These are phyloP conservation scores for Aptenodytes forsteri DNA, from an alignment of 2,113 vertebrate species.

Conservation along the genomic window DNA sequence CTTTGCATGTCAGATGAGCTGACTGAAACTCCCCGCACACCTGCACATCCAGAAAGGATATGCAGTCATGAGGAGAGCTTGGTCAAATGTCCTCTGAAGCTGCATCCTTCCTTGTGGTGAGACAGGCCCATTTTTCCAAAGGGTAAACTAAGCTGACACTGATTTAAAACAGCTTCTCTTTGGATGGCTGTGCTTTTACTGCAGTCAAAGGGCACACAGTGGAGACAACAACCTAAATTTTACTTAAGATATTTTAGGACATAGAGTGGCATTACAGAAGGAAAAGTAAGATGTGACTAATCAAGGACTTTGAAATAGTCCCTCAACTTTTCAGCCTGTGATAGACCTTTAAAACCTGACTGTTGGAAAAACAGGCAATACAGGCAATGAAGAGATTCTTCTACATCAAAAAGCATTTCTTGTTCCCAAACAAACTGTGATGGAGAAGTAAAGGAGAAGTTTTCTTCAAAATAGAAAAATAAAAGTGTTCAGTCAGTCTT, in stretches of 20 bases:
- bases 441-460: neutral
- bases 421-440: neutral
- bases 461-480: neutral
- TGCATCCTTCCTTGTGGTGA: rapidly evolving
- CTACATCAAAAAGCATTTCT: neutral
- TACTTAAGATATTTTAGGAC: neutral
- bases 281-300: neutral
- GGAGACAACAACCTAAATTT: neutral
- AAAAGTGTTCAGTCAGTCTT: neutral
- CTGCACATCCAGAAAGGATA: neutral
- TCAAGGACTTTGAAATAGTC: neutral
- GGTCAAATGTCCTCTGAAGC: neutral
- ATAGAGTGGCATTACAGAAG: neutral
- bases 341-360: neutral
- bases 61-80: neutral
- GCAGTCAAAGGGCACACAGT: neutral
- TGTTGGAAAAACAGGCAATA: neutral
- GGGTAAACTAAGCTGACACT: neutral
- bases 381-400: neutral
- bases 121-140: neutral
- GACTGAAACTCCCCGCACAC: rapidly evolving
- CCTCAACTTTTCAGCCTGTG: neutral
- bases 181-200: neutral
- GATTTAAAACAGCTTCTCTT: neutral
- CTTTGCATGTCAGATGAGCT: neutral